A percentile compares a stretch with the other conserved stretches of the same genome.
phyloP scores from a whole-genome alignment of 2,797 vertebrate genomes.

The Enteromius thamalakanensis region DNA sequence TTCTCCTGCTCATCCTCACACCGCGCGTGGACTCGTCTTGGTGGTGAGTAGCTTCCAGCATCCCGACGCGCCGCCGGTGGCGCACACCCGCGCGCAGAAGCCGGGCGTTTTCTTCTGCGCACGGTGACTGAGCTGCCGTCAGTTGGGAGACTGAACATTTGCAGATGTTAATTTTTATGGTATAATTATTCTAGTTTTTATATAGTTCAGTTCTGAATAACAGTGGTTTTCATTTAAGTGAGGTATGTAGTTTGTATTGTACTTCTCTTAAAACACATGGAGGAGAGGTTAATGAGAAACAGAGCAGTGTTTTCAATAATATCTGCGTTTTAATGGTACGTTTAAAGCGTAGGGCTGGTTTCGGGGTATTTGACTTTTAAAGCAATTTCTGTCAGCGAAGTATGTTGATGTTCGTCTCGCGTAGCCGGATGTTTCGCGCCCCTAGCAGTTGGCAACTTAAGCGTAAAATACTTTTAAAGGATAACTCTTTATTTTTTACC shows the following conservation, averaged over 20 bases:
- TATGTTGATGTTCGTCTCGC: not conserved
- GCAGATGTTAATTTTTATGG: not conserved
- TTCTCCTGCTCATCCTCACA: conserved; percentile 88
- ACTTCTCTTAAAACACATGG: not conserved
- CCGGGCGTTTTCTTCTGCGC: not conserved
- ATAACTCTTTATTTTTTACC: not conserved
- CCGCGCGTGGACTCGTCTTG: conserved; percentile 92
- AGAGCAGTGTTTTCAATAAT: not conserved
- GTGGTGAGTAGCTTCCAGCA: conserved; percentile 84
- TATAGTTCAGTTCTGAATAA: not conserved
- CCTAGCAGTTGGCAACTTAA: not conserved
- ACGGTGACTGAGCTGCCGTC: not conserved
- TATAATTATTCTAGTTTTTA: not conserved
- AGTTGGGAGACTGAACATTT: not conserved
- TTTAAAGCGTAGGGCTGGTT: not conserved
- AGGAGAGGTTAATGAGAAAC: not conserved
- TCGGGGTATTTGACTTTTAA: not conserved
- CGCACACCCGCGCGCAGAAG: not conserved
- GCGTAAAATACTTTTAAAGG: not conserved
- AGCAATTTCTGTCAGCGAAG: not conserved
- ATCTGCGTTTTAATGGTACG: not conserved
- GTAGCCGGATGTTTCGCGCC: not conserved
- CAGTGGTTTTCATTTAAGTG: not conserved
- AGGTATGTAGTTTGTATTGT: not conserved
- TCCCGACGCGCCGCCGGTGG: conserved; percentile 12